Evolutionary conservation across 2,888 invertebrate species (phyloP), one percentile per base, ranked within the genome.

Genomic region (Tetanocera ferruginea): DNA sequence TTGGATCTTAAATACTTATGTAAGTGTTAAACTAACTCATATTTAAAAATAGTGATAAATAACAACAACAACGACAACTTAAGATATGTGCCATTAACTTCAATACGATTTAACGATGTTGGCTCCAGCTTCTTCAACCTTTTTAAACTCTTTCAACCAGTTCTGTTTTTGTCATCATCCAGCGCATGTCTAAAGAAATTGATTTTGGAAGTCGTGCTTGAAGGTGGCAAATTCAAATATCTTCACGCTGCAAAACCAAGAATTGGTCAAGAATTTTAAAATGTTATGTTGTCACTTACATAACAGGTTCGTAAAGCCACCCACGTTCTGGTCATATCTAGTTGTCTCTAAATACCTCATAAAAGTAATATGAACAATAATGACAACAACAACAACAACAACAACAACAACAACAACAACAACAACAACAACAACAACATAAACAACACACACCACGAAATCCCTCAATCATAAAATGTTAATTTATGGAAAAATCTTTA

Each of bases 401-500:
- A n/a, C n/a, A n/a, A n/a, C n/a, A n/a, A n/a, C n/a, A n/a, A n/a
- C n/a, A n/a, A n/a, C n/a, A n/a, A n/a, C n/a, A n/a, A n/a, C n/a
- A n/a, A n/a, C n/a, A 37, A 37, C n/a, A 57, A 37, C 57, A 71
- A 55, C 73, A 19, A 64, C 51, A 62, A 49, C 62, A 74, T 49
- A 3, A n/a, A 43, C 28, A 31, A 28, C 11, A 43, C 23, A 4
- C 14, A n/a, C 28, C 23, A 23, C 52, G 52, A 67, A 66, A 55
- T 14, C 52, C 43, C 31, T 67, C 66, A 6, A 55, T 67, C 66
- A 67, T 66, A 75, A 55, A 75, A 51, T 23, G 69, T 23, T 49
- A 52, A 69, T 69, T 69, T 69, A 75, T 64, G 66, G 23, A 25
- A 74, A 74, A 72, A 72, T 31, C 57, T 57, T 55, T 52, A 23